Conservation (phyloP, 2,888 invertebrate species). For the Tubulanus polymorphus region DNA sequence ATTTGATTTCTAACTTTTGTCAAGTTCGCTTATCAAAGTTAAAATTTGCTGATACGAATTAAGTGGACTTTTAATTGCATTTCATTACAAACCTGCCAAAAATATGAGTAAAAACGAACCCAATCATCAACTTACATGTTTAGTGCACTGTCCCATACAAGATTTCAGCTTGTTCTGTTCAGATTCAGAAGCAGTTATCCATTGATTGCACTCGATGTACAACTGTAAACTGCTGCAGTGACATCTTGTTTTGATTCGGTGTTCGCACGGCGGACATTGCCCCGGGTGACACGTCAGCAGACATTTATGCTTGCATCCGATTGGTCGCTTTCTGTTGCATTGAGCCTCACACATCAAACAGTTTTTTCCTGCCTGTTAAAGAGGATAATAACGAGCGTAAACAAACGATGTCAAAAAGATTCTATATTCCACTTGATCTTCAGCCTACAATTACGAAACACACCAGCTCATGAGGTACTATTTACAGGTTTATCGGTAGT, state of each 20-base stretch:
- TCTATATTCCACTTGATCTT: neutral
- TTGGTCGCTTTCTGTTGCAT: constrained; percentile 56
- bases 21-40: too few relatives aligned
- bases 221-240: constrained; percentile 77
- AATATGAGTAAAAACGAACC: neutral
- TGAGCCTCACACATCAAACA: constrained; percentile 48
- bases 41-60: too few relatives aligned
- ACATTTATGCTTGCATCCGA: constrained; percentile 72
- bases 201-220: constrained; percentile 69
- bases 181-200: constrained; percentile 55
- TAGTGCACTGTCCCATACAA: constrained; percentile 84
- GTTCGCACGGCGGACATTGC: constrained; percentile 68
- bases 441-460: too few relatives aligned
- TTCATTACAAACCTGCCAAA: neutral
- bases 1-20: neutral
- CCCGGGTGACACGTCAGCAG: constrained; percentile 61
- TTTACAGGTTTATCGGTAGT: too few relatives aligned
- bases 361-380: constrained; percentile 41
- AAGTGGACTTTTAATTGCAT: too few relatives aligned
- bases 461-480: too few relatives aligned
- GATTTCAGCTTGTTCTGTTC: constrained; percentile 56
- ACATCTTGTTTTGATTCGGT: constrained; percentile 60
- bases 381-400: constrained; percentile 39
- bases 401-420: neutral
- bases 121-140: constrained; percentile 60